phyloP scores from a whole-genome alignment of 2,797 vertebrate species.

The Schizopygopsis pylzovi region DNA sequence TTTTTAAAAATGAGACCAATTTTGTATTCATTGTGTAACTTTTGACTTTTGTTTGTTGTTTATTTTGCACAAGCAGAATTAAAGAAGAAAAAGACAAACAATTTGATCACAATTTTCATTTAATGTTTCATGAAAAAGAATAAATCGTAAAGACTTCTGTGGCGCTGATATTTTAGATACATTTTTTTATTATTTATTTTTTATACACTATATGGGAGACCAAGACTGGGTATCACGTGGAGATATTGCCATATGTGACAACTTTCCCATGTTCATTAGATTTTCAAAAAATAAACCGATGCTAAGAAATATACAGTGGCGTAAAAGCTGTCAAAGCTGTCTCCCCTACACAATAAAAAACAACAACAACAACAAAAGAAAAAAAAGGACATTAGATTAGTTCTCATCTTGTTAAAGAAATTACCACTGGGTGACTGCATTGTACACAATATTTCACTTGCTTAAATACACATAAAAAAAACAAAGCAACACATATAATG shows the following conservation, averaged over 20 bases:
- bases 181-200: not conserved
- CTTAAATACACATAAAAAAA: too few species aligned
- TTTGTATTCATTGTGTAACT: too few species aligned
- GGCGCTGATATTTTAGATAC: not conserved
- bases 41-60: too few species aligned
- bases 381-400: not conserved
- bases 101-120: not conserved
- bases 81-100: not conserved
- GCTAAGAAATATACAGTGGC: not conserved
- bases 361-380: not conserved
- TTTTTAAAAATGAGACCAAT: too few species aligned
- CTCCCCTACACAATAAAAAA: too few species aligned
- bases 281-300: not conserved
- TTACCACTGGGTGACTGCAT: slow-evolving; percentile 60
- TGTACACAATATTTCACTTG: not conserved
- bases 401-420: not conserved
- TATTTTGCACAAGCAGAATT: not conserved
- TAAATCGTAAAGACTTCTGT: not conserved
- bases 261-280: not conserved
- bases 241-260: not conserved
- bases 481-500: too few species aligned
- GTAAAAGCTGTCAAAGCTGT: too few species aligned
- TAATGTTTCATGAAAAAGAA: not conserved
- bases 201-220: not conserved
- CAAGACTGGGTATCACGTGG: not conserved